Evolutionary conservation across 2,113 vertebrate species (phyloP).

Genomic region (Amphilophus citrinellus): DNA sequence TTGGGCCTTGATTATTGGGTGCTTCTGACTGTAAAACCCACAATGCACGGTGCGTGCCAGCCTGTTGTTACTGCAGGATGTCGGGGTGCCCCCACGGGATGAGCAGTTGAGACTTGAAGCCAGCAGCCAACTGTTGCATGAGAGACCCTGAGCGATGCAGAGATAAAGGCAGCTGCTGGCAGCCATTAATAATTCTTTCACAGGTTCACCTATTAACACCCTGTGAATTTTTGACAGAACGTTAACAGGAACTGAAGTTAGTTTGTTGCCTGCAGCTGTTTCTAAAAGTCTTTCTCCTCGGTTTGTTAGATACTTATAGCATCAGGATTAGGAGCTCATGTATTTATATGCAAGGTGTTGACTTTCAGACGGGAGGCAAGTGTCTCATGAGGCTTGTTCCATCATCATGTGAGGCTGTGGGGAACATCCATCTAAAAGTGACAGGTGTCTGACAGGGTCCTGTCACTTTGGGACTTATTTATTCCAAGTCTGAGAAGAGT

Average conservation of each 20-base stretch:
- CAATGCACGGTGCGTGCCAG: rapidly evolving
- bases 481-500: too few species aligned
- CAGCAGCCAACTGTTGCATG: rapidly evolving
- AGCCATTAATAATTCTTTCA: neutral
- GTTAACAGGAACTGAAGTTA: neutral
- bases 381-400: too few species aligned
- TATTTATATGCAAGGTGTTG: too few species aligned
- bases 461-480: too few species aligned
- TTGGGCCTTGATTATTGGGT: rapidly evolving
- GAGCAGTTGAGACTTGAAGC: neutral
- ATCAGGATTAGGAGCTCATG: neutral
- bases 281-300: neutral
- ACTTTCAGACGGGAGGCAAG: too few species aligned
- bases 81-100: neutral
- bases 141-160: neutral
- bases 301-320: neutral
- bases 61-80: neutral
- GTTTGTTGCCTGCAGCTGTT: neutral
- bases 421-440: too few species aligned
- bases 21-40: neutral
- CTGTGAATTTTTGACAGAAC: rapidly evolving
- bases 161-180: neutral
- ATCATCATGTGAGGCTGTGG: too few species aligned
- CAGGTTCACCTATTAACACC: neutral
- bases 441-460: too few species aligned